Evolutionary conservation across 2,113 vertebrate genomes (phyloP).

Genomic region (Butorides virescens): DNA sequence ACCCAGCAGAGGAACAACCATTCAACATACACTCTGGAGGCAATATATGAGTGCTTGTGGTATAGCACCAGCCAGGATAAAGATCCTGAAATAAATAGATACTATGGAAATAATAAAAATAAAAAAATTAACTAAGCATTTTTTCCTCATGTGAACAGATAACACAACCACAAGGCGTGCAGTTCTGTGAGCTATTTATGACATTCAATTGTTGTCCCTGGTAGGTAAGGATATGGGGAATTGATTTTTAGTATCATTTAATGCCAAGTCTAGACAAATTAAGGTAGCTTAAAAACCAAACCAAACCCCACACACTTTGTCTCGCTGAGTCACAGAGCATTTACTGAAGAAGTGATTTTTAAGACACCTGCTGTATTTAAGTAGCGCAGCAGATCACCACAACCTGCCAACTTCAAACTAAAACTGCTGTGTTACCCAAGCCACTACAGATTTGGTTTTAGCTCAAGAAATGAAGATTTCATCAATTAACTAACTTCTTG

Average conservation of each 20-base stretch:
- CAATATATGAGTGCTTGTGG: background rate
- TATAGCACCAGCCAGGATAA: background rate
- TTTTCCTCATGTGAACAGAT: background rate
- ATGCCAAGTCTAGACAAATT: slow-evolving; percentile 12
- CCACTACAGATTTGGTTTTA: background rate
- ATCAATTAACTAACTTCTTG: background rate
- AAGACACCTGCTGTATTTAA: background rate
- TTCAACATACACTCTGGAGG: background rate
- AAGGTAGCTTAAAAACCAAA: background rate
- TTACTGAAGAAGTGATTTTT: background rate
- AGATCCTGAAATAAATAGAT: background rate
- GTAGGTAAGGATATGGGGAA: background rate
- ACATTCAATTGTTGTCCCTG: background rate
- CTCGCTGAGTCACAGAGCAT: background rate
- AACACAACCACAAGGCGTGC: background rate
- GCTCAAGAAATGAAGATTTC: background rate
- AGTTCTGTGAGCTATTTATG: background rate
- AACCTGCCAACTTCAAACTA: background rate
- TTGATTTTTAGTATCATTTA: slow-evolving; percentile 5
- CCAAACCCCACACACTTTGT: background rate
- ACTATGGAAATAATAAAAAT: background rate
- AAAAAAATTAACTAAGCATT: background rate
- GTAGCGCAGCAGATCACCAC: background rate
- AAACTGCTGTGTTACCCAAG: background rate
- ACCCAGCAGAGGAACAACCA: background rate